These are phyloP conservation scores for Kobus ellipsiprymnus DNA, from an alignment of 2,113 vertebrate species.

Conservation along the genomic window DNA sequence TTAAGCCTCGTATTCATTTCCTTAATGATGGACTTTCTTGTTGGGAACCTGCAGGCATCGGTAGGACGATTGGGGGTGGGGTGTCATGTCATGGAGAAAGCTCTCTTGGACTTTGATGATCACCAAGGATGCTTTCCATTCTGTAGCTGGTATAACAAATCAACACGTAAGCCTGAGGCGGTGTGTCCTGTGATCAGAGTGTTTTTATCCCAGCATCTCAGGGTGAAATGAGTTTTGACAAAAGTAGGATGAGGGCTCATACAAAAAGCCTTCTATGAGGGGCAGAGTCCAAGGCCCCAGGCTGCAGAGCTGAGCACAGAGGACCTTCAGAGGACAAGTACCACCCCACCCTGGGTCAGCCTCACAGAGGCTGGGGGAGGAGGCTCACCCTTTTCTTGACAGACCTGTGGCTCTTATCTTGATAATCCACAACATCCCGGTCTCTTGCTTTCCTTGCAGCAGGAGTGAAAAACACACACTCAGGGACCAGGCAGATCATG, in stretches of 20 bases:
- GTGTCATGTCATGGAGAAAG: fast-evolving
- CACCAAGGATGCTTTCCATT: background rate
- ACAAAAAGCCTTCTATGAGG: background rate
- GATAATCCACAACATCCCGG: background rate
- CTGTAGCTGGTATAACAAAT: background rate
- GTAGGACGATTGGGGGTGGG: background rate
- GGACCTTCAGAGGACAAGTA: background rate
- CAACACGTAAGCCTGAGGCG: fast-evolving
- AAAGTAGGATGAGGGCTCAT: background rate
- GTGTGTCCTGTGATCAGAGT: background rate
- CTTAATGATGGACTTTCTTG: background rate
- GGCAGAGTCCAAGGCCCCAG: too few relatives aligned
- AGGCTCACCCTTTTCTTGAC: background rate
- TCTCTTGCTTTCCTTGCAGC: background rate
- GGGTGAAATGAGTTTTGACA: background rate
- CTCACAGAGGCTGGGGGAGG: fast-evolving
- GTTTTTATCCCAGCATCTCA: background rate
- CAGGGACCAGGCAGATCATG: background rate
- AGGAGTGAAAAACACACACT: background rate
- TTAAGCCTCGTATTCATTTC: background rate
- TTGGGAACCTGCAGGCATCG: background rate
- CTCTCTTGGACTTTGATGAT: background rate
- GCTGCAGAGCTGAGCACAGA: fast-evolving
- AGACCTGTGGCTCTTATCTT: fast-evolving
- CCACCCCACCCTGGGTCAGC: too few relatives aligned